Evolutionary conservation across 2,113 vertebrate species (phyloP).

Genomic region (Microcebus ravelobensis): DNA sequence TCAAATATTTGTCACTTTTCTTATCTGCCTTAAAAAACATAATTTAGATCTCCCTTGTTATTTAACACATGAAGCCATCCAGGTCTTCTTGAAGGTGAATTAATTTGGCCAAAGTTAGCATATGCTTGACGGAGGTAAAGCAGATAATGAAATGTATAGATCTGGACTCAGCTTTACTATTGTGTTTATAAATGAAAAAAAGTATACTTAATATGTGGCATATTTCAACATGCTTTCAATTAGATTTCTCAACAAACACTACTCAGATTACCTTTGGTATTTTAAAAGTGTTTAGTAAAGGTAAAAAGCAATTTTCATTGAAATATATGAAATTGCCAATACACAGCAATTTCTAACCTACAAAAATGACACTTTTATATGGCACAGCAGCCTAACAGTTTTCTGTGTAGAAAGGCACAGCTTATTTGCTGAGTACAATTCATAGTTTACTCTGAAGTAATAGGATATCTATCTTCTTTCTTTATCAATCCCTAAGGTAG

Average conservation of each 20-base stretch:
- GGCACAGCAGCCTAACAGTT: not conserved
- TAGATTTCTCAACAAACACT: not conserved
- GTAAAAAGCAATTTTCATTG: not conserved
- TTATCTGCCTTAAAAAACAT: not conserved
- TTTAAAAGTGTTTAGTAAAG: not conserved
- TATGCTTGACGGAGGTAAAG: not conserved
- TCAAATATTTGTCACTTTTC: not conserved
- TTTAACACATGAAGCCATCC: not conserved
- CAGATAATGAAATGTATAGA: not conserved
- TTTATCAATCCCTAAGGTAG: not conserved
- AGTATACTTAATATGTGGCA: not conserved
- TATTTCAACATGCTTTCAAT: not conserved
- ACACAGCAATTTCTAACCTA: not conserved
- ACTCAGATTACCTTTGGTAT: not conserved
- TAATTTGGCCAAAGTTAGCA: not conserved
- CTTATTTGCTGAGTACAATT: not conserved
- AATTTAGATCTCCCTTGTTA: not conserved
- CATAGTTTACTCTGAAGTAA: not conserved
- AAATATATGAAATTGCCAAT: not conserved
- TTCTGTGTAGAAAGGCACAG: not conserved
- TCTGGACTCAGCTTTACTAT: not conserved
- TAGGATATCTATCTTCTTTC: not conserved
- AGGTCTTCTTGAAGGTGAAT: not conserved
- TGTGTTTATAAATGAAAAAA: slow-evolving; percentile 1
- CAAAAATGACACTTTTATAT: not conserved